A percentile compares a stretch with the other conserved stretches of the same genome.
These are phyloP conservation scores for Galleria mellonella DNA, from an alignment of 1,140 invertebrate species.

Conservation along the genomic window DNA sequence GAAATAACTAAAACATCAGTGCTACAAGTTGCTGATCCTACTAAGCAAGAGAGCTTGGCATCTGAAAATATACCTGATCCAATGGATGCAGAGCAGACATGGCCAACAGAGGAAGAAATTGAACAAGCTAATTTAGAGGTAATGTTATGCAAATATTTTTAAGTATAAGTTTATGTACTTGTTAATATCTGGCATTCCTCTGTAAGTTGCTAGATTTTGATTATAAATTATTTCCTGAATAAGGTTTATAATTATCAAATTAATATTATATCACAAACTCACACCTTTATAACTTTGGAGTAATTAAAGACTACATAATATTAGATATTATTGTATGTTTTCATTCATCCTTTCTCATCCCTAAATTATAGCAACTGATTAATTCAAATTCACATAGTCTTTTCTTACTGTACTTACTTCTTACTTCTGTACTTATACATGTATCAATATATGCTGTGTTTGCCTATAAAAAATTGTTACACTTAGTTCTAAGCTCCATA, in stretches of 20 bases:
- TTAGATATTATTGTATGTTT: too few relatives aligned
- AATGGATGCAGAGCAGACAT: conserved; percentile 97
- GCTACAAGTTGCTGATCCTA: conserved; percentile 80
- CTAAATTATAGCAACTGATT: too few relatives aligned
- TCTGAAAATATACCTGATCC: conserved; percentile 89
- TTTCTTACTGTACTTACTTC: too few relatives aligned
- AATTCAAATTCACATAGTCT: too few relatives aligned
- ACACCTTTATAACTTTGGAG: too few relatives aligned
- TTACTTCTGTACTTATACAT: too few relatives aligned
- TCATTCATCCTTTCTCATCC: too few relatives aligned
- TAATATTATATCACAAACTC: not conserved
- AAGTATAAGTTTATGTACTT: not conserved
- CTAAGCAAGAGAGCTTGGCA: conserved; percentile 84
- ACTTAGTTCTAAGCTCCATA: too few relatives aligned
- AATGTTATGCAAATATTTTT: conserved; percentile 28
- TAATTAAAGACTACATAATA: too few relatives aligned
- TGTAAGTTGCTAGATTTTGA: not conserved
- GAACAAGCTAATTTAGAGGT: conserved; percentile 79
- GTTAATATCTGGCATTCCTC: not conserved
- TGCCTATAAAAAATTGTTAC: too few relatives aligned
- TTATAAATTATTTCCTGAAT: not conserved
- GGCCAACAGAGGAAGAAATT: conserved; percentile 95
- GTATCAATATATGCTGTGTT: too few relatives aligned
- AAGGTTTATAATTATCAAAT: not conserved
- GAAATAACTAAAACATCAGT: conserved; percentile 66